phyloP scores from a whole-genome alignment of 2,113 vertebrate species.

The Dasyurus viverrinus region DNA sequence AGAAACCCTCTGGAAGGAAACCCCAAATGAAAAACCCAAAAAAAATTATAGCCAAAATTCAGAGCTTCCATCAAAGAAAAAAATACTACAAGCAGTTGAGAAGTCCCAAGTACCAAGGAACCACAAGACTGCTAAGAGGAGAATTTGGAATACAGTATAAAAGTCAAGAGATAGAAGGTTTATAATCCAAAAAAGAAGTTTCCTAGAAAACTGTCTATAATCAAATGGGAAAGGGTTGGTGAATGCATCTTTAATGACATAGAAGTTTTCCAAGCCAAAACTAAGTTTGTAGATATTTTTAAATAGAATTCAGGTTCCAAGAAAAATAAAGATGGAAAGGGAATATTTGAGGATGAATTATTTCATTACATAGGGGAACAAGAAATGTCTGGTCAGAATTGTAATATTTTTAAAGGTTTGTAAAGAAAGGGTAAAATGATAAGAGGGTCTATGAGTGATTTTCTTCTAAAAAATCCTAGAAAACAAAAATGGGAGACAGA shows the following conservation, averaged over 20 bases:
- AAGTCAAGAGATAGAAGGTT: neutral
- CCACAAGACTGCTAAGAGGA: neutral
- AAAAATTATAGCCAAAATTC: neutral
- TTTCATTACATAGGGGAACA: neutral
- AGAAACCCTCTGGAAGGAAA: neutral
- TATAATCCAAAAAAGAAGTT: neutral
- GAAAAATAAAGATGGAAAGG: neutral
- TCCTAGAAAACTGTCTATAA: neutral
- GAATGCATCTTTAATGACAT: neutral
- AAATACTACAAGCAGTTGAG: neutral
- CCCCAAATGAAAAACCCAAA: neutral
- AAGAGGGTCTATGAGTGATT: neutral
- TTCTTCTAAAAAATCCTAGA: neutral
- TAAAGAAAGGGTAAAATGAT: neutral
- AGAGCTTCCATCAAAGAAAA: neutral
- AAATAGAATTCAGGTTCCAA: neutral
- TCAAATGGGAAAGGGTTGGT: neutral
- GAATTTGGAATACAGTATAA: neutral
- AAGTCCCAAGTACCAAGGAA: neutral
- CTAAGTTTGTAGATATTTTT: neutral
- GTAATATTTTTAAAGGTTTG: neutral
- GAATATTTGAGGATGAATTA: neutral
- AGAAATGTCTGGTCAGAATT: neutral
- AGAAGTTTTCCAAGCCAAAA: neutral
- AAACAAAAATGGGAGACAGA: neutral